Percentiles rank a stretch among this genome's conserved stretches.
phyloP scores from a whole-genome alignment of 2,888 invertebrate genomes.

The Pandemis corylana region DNA sequence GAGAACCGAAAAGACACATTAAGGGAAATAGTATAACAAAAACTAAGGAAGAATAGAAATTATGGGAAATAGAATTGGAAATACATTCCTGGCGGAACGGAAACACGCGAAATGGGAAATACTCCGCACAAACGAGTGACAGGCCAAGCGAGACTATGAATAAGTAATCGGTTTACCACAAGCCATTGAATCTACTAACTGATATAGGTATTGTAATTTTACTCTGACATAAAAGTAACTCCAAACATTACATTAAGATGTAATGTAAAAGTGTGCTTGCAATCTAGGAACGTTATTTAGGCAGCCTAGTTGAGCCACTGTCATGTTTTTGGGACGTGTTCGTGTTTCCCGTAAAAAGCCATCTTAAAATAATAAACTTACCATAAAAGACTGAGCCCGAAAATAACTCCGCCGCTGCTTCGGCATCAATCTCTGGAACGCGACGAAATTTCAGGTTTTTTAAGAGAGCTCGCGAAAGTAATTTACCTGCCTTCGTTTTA shows the following conservation, averaged over 20 bases:
- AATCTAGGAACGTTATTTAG: not conserved
- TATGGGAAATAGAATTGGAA: conserved; percentile 31
- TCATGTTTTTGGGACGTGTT: not conserved
- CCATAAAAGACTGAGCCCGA: conserved; percentile 13
- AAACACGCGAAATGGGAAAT: conserved; percentile 35
- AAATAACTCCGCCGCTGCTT: conserved; percentile 15
- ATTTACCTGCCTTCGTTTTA: conserved; percentile 26
- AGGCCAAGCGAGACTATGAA: conserved; percentile 35
- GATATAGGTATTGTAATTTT: not conserved
- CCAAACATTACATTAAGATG: not conserved
- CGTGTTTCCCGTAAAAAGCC: conserved; percentile 4
- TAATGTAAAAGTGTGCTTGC: not conserved
- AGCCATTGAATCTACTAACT: conserved; percentile 27
- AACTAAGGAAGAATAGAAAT: conserved; percentile 18
- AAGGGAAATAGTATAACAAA: conserved; percentile 15
- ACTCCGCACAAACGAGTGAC: conserved; percentile 39
- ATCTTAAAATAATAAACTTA: conserved; percentile 30
- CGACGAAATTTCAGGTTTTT: conserved; percentile 24
- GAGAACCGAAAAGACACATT: conserved; percentile 40
- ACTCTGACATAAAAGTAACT: not conserved
- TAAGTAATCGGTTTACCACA: conserved; percentile 39
- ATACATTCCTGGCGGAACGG: conserved; percentile 27
- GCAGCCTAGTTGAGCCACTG: not conserved
- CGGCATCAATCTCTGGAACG: conserved; percentile 17
- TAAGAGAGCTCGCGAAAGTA: conserved; percentile 15